Evolutionary conservation across 2,113 vertebrate genomes (phyloP).

Genomic region (Salvator merianae): DNA sequence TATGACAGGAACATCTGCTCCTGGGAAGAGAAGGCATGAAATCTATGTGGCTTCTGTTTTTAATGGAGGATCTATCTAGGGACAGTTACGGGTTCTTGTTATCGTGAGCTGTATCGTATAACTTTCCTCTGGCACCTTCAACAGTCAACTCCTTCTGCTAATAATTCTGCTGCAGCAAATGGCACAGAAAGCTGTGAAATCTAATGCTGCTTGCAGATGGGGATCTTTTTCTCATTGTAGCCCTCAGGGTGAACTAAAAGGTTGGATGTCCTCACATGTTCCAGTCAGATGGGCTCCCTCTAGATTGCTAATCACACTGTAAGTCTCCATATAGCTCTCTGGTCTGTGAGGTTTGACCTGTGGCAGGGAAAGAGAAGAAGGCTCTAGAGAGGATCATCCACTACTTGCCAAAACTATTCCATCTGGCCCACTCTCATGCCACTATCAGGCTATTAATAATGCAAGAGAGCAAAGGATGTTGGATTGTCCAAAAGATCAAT

Average conservation of each 20-base stretch:
- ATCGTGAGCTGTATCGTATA: neutral
- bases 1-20: neutral
- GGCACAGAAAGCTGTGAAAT: neutral
- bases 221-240: neutral
- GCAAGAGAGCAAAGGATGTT: conserved; percentile 29
- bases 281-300: neutral
- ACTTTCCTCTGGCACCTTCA: neutral
- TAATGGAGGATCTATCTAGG: neutral
- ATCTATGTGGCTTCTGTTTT: neutral
- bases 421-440: conserved; percentile 29
- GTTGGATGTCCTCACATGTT: neutral
- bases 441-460: conserved; percentile 9
- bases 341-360: neutral
- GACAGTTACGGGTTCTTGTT: neutral
- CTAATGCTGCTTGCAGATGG: conserved; percentile 24
- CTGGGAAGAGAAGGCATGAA: neutral
- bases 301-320: conserved; percentile 10
- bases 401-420: neutral
- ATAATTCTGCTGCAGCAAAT: neutral
- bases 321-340: neutral
- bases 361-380: neutral
- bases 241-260: neutral
- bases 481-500: conserved; percentile 35
- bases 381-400: neutral
- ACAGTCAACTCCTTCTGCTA: neutral